Evolutionary conservation across 92 coral and sea anemone genomes (phyloP).

Genomic region (Galaxea fascicularis): DNA sequence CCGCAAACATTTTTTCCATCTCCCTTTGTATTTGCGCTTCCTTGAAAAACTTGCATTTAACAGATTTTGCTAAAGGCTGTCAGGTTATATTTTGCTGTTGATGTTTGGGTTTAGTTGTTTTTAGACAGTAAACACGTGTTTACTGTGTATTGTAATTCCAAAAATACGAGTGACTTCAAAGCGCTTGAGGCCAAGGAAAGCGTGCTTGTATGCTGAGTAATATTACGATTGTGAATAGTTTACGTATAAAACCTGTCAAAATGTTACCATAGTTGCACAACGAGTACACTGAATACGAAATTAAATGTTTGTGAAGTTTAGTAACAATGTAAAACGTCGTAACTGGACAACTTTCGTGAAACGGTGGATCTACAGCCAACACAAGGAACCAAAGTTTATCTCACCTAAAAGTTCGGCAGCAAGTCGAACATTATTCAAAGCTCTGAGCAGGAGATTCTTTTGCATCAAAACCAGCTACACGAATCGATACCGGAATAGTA

Average conservation of each 20-base stretch:
- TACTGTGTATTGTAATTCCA: neutral
- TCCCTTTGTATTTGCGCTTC: neutral
- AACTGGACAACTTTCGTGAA: too few relatives aligned
- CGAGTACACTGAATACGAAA: neutral
- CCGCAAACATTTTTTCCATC: neutral
- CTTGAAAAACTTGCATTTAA: neutral
- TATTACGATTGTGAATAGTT: neutral
- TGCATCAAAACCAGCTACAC: too few relatives aligned
- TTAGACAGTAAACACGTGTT: too few relatives aligned
- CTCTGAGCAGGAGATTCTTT: too few relatives aligned
- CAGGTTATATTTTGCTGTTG: neutral
- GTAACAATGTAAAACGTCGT: neutral
- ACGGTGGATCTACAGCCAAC: too few relatives aligned
- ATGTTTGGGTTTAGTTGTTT: neutral
- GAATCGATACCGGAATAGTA: too few relatives aligned
- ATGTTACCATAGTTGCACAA: neutral
- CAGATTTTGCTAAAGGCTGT: neutral
- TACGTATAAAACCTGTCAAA: constrained; percentile 13
- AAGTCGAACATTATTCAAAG: too few relatives aligned
- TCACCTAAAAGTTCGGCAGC: too few relatives aligned
- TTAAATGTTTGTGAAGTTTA: neutral
- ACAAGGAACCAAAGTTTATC: too few relatives aligned
- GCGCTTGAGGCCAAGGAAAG: neutral
- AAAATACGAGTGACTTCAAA: constrained; percentile 24
- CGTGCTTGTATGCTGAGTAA: neutral